Conservation (phyloP, 2,113 vertebrate genomes). For the Rutilus rutilus region DNA sequence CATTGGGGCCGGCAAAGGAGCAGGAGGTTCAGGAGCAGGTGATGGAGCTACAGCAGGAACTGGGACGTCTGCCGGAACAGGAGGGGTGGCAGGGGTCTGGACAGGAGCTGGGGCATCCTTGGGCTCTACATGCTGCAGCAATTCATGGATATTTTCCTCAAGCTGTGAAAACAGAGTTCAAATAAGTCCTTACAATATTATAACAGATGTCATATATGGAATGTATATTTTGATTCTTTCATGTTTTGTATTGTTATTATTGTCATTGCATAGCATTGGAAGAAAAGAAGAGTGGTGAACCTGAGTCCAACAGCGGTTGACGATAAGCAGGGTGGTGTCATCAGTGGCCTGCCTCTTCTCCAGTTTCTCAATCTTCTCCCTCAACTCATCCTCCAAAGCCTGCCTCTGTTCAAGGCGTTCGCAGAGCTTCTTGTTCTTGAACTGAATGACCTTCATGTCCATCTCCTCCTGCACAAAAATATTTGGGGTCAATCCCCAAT, state of each 20-base stretch:
- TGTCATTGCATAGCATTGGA: not conserved
- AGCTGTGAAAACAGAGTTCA: conserved; percentile 70
- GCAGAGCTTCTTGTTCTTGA: conserved; percentile 92
- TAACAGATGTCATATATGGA: not conserved
- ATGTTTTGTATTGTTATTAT: not conserved
- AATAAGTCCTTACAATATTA: not conserved
- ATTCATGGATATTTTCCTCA: conserved; percentile 82
- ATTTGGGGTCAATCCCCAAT: too few species aligned
- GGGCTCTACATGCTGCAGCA: conserved; percentile 80
- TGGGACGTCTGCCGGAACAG: conserved; percentile 52
- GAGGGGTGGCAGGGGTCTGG: conserved; percentile 60
- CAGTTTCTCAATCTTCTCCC: conserved; percentile 92
- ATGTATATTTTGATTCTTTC: too few species aligned
- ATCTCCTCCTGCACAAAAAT: conserved; percentile 85
- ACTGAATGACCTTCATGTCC: conserved; percentile 94
- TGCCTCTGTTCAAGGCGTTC: conserved; percentile 92
- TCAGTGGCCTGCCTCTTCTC: conserved; percentile 93
- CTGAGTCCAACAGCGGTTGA: conserved; percentile 93
- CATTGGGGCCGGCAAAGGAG: conserved; percentile 19
- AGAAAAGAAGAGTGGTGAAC: conserved; percentile 62
- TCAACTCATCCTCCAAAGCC: conserved; percentile 88
- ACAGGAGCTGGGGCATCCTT: conserved; percentile 61
- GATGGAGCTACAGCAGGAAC: conserved; percentile 13
- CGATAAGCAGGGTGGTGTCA: conserved; percentile 89
- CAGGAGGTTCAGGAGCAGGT: conserved; percentile 34